These are phyloP conservation scores for Rousettus leschenaultii DNA, from an alignment of 2,113 vertebrate genomes.

Conservation along the genomic window DNA sequence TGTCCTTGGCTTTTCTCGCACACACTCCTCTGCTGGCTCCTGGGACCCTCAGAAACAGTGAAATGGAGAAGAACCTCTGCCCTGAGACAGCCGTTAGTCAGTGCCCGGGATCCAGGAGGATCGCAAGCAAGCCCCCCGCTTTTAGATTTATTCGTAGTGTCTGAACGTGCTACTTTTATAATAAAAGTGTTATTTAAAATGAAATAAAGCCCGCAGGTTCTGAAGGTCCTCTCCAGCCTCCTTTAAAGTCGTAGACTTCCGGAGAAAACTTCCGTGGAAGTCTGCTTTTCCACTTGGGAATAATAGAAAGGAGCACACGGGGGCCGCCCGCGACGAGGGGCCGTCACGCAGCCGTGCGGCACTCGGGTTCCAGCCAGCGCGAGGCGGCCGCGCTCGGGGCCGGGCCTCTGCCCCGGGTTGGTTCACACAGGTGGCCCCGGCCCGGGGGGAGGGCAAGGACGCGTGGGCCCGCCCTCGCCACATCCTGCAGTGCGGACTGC, in stretches of 20 bases:
- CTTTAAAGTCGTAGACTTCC: not conserved
- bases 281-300: not conserved
- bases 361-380: not conserved
- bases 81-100: not conserved
- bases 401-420: not conserved
- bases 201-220: not conserved
- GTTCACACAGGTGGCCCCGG: rapidly evolving
- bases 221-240: not conserved
- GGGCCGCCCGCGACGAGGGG: rapidly evolving
- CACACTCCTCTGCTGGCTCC: rapidly evolving
- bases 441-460: no score
- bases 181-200: not conserved
- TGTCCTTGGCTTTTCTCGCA: rapidly evolving
- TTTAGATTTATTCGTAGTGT: not conserved
- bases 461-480: rapidly evolving
- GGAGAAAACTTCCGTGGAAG: no score
- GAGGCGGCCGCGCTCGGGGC: not conserved
- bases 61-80: no score
- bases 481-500: rapidly evolving
- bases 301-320: no score
- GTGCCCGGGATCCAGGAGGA: not conserved
- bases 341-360: rapidly evolving
- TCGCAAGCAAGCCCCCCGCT: rapidly evolving
- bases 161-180: not conserved
- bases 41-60: rapidly evolving